These are phyloP conservation scores for Schizothorax lantsangensis DNA, from an alignment of 2,797 vertebrate genomes.

Conservation along the genomic window DNA sequence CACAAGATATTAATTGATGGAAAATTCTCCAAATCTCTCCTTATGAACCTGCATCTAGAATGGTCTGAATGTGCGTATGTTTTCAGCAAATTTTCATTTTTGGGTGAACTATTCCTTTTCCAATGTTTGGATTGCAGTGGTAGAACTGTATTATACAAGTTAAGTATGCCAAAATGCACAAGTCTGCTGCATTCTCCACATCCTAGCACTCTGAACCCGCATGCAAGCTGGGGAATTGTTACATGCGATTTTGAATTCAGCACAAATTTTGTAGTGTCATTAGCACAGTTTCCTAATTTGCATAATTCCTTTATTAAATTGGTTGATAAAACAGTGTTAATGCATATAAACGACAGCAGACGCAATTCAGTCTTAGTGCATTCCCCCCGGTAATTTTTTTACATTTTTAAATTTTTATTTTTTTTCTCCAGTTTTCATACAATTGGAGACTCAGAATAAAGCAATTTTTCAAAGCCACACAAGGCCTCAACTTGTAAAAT, in stretches of 20 bases:
- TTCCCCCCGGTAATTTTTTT: slow-evolving; percentile 7
- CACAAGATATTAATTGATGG: neutral
- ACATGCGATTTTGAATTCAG: neutral
- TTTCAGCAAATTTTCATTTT: neutral
- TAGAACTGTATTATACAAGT: neutral
- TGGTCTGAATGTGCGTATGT: neutral
- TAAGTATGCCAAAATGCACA: neutral
- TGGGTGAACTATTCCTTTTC: neutral
- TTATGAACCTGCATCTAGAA: neutral
- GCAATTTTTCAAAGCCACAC: neutral
- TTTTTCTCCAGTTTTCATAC: slow-evolving; percentile 23
- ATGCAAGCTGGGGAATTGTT: neutral
- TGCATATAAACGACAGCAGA: neutral
- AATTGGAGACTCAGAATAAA: slow-evolving; percentile 27
- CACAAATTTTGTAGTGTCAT: neutral
- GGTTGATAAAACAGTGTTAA: neutral
- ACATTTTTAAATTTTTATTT: neutral
- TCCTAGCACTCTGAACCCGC: neutral
- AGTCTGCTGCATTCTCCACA: neutral
- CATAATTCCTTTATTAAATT: neutral
- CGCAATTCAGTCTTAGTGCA: slow-evolving; percentile 34
- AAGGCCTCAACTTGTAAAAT: slow-evolving; percentile 3
- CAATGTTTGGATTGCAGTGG: neutral
- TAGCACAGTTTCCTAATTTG: neutral
- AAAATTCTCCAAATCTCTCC: neutral